A percentile compares a stretch with the other conserved stretches of the same genome.
phyloP scores from a whole-genome alignment of 1,140 invertebrate species.

The Sarcophaga bullata region DNA sequence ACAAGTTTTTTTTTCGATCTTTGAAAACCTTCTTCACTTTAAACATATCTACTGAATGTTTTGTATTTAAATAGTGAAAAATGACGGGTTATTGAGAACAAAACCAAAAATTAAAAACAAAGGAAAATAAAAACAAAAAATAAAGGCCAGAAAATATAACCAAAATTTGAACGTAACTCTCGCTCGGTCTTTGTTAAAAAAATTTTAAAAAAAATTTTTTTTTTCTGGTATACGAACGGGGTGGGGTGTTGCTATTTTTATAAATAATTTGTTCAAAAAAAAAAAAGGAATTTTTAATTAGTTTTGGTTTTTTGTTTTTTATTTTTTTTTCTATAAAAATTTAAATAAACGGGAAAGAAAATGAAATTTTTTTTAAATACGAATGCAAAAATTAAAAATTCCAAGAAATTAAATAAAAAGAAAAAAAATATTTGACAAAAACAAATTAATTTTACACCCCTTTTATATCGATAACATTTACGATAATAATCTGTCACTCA shows the following conservation, averaged over 20 bases:
- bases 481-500: too few species aligned
- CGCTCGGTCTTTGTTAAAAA: not conserved
- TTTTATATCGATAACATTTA: too few species aligned
- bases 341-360: not conserved
- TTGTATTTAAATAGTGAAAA: constrained; percentile 23
- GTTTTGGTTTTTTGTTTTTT: constrained; percentile 3
- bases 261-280: not conserved
- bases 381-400: too few species aligned
- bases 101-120: not conserved
- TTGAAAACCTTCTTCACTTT: too few species aligned
- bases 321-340: not conserved
- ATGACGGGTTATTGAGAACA: constrained; percentile 37
- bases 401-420: too few species aligned
- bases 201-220: not conserved
- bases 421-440: too few species aligned
- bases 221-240: not conserved
- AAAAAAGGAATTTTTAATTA: constrained; percentile 34
- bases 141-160: too few species aligned
- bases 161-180: not conserved
- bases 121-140: too few species aligned
- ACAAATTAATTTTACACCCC: too few species aligned
- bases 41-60: not conserved
- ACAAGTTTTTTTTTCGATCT: not conserved
- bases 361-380: too few species aligned
- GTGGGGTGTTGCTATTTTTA: not conserved